Evolutionary conservation across 2,113 vertebrate genomes (phyloP).

Genomic region (Cyanoderma ruficeps): DNA sequence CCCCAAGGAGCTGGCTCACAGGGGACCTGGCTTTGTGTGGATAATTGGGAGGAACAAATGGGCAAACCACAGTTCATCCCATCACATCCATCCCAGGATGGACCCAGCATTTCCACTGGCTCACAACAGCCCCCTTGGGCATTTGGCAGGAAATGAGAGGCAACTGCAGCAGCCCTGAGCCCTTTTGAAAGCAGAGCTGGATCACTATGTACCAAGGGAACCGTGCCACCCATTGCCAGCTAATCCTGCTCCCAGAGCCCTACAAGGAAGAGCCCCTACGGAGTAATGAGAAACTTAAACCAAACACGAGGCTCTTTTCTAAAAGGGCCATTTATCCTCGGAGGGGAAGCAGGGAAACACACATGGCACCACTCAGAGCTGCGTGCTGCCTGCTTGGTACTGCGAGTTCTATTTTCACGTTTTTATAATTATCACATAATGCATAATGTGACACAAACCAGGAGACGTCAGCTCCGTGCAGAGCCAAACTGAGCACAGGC

Average conservation of each 20-base stretch:
- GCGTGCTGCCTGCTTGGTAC: background rate
- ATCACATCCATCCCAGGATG: background rate
- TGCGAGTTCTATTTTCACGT: conserved; percentile 15
- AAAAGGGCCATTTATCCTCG: background rate
- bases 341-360: background rate
- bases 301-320: conserved; percentile 3
- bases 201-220: conserved; percentile 58
- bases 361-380: background rate
- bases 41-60: conserved; percentile 14
- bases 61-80: background rate
- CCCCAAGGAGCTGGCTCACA: background rate
- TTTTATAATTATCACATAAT: conserved; percentile 49
- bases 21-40: background rate
- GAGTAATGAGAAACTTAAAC: conserved; percentile 29
- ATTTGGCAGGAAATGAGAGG: conserved; percentile 40
- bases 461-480: background rate
- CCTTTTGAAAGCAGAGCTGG: background rate
- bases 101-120: background rate
- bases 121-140: background rate
- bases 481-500: background rate
- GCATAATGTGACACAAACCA: background rate
- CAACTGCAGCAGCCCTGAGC: conserved; percentile 4
- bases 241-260: conserved; percentile 24
- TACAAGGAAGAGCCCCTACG: background rate
- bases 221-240: conserved; percentile 27